Evolutionary conservation across 92 coral and sea anemone species (phyloP), one percentile per base, ranked within the genome.

Genomic region (Epizoanthus fatuus): DNA sequence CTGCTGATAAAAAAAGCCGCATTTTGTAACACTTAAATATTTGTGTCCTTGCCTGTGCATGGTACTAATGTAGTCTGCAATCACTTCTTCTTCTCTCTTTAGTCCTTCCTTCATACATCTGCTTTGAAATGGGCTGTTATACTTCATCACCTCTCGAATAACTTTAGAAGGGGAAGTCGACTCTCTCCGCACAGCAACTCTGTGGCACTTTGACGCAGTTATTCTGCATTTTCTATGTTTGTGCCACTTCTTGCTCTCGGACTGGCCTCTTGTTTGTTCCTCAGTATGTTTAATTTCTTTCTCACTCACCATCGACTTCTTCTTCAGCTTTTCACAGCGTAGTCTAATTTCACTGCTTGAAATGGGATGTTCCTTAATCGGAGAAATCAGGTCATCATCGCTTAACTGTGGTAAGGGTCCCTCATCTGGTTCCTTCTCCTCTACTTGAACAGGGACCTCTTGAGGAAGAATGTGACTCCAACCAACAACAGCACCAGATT

Each of bases 111-210:
- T 51, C 89, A 73, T 84, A 49, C 16, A 5, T n/a, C 44, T 64
- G 32, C 77, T 72, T 69, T 56, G 89, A 47, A 39, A 81, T 56
- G 83, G 74, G 53, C 54, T 32, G 22, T 82, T 87, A 52, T 81
- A 82, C 47, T 42, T 42, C 0, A 42, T 4, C 6, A 42, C 7
- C 7, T 42, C 47, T 42, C 7, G 58, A 13, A 84, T 62, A 20
- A 68, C 85, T 44, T 83, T 88, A 44, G 91, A 83, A 2, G 91
- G 88, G 17, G 79, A 88, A 39, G 89, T 88, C 10, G 88, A 40
- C 29, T 73, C 68, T 60, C 69, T 88, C 79, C 32, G 62, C 10
- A 13, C 58, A 22, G 17, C n/a, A 7, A 12, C 13, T 12, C 72
- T 65, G 16, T 65, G 35, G 3, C 29, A 20, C 72, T 65, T 20